phyloP scores from a whole-genome alignment of 2,888 invertebrate species.

The Thecocarcelia acutangulata region DNA sequence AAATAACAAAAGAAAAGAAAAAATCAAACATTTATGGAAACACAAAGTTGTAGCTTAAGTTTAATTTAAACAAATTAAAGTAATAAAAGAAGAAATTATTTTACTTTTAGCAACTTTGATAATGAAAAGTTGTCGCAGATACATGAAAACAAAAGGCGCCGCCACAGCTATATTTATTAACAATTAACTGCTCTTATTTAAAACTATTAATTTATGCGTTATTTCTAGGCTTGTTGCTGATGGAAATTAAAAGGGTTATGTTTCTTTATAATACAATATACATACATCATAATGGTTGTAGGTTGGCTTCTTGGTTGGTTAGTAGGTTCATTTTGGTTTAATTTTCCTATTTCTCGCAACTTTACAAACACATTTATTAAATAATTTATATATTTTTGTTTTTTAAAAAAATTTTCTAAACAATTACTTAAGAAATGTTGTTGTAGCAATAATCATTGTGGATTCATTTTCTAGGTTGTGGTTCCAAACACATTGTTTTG shows the following conservation, averaged over 20 bases:
- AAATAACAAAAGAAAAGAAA: constrained; percentile 43
- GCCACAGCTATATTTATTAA: constrained; percentile 47
- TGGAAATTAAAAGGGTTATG: constrained; percentile 6
- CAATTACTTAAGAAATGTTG: constrained; percentile 54
- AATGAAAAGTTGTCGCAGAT: constrained; percentile 1
- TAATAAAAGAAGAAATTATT: constrained; percentile 17
- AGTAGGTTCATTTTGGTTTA: constrained; percentile 45
- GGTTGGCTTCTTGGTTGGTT: constrained; percentile 1
- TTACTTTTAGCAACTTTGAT: constrained; percentile 17
- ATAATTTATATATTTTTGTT: constrained; percentile 46
- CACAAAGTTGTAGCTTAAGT: constrained; percentile 53
- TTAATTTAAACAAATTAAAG: constrained; percentile 56
- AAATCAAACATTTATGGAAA: constrained; percentile 55
- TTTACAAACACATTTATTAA: constrained; percentile 69
- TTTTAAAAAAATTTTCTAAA: constrained; percentile 62
- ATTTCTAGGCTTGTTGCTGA: constrained; percentile 19
- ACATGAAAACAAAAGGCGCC: constrained; percentile 38
- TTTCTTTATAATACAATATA: constrained; percentile 63
- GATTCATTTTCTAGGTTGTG: constrained; percentile 2
- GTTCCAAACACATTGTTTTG: constrained; percentile 39
- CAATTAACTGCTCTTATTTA: constrained; percentile 31
- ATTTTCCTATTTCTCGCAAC: constrained; percentile 45
- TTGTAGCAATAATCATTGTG: constrained; percentile 40
- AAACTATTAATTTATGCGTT: constrained; percentile 24
- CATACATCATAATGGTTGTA: constrained; percentile 28